Evolutionary conservation across 1,140 invertebrate species (phyloP).

Genomic region (Caenorhabditis latens): DNA sequence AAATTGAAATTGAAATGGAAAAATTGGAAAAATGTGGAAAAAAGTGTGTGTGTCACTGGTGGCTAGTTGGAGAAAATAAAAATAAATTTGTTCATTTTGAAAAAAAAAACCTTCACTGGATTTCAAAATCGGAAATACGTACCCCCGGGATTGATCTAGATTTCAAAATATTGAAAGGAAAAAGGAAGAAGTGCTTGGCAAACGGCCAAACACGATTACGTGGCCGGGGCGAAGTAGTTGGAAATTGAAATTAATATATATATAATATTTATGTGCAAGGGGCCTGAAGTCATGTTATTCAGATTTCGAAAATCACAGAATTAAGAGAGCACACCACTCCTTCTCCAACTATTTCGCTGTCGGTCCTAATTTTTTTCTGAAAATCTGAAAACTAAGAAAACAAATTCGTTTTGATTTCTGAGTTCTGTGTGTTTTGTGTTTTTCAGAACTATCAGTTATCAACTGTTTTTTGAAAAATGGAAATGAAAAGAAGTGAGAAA

Average conservation of each 20-base stretch:
- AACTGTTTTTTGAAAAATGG: not conserved
- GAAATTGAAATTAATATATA: conserved; percentile 50
- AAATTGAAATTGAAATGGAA: conserved; percentile 41
- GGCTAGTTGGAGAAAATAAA: too few species aligned
- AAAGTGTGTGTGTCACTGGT: not conserved
- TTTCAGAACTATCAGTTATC: not conserved
- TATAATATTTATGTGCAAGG: conserved; percentile 45
- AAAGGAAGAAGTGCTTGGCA: conserved; percentile 5
- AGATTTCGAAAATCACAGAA: conserved; percentile 34
- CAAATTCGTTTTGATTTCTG: too few species aligned
- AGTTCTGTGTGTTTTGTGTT: too few species aligned
- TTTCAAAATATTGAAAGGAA: not conserved
- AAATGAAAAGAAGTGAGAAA: not conserved
- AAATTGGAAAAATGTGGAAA: not conserved
- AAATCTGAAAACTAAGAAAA: conserved; percentile 28
- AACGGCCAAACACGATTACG: conserved; percentile 39
- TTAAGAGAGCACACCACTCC: not conserved
- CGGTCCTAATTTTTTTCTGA: too few species aligned
- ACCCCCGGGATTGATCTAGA: not conserved
- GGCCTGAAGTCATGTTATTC: not conserved
- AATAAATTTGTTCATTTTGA: too few species aligned
- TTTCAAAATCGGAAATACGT: too few species aligned
- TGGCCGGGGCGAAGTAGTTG: not conserved
- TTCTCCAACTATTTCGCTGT: not conserved
- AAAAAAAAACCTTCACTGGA: too few species aligned